Conservation (phyloP, 1,140 invertebrate species). For the Acromyrmex heyeri region DNA sequence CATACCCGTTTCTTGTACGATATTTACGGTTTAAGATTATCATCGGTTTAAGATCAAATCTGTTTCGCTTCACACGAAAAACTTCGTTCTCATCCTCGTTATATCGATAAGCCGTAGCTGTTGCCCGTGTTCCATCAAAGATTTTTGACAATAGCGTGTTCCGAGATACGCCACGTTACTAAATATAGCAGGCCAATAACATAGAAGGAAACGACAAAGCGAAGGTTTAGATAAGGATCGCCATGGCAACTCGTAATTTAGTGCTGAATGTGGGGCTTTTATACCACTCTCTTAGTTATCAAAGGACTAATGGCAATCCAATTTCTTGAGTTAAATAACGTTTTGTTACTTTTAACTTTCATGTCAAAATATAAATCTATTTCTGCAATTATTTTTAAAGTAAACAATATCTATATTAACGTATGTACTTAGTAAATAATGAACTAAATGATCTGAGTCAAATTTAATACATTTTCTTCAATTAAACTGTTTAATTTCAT, state of each 20-base stretch:
- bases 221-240: constrained; percentile 11
- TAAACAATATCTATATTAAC: too few relatives aligned
- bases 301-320: too few relatives aligned
- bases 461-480: too few relatives aligned
- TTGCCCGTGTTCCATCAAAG: background rate
- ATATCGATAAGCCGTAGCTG: background rate
- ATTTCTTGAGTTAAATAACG: too few relatives aligned
- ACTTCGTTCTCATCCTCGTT: background rate
- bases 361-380: too few relatives aligned
- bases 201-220: background rate
- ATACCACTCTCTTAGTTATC: too few relatives aligned
- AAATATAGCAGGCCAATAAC: background rate
- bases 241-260: constrained; percentile 1
- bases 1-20: background rate
- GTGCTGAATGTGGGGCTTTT: background rate
- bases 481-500: too few relatives aligned
- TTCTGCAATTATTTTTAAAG: too few relatives aligned
- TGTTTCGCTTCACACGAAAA: background rate
- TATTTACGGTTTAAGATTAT: background rate
- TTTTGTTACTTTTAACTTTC: too few relatives aligned
- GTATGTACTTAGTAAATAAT: too few relatives aligned
- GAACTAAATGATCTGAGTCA: too few relatives aligned
- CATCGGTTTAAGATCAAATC: constrained; percentile 10
- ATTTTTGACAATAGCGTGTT: constrained; percentile 6
- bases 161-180: background rate